Evolutionary conservation across 2,113 vertebrate species (phyloP), one percentile per base, ranked within the genome.

Genomic region (Xiphophorus hellerii): DNA sequence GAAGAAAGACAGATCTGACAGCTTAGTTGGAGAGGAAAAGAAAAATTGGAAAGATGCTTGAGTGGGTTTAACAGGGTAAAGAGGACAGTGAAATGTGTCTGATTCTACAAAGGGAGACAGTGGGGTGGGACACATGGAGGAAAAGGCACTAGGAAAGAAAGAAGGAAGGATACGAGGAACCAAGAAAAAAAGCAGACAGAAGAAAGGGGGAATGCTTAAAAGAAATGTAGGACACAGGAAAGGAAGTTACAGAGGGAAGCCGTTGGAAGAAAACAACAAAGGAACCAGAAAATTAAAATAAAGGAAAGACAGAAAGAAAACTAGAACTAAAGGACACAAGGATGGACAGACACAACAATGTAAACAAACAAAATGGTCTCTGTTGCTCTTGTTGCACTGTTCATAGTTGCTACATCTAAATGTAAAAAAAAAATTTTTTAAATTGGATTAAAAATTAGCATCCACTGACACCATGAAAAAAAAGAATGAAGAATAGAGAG

Each of bases 51-150:
- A 44, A 71, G 69, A 71, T 33, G 77, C 64, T 62, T 71, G 76
- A 71, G 74, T 67, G 27, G 62, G 27, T 83, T 89, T 83, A 88
- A 70, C 51, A 77, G 31, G 31, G 48, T 30, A 68, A 69, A 75
- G 69, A 74, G 44, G 37, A 65, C 29, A 62, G 66, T 84, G 76
- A 80, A 66, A 74, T 20, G 37, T 39, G 28, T 70, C 51, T 58
- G 22, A 58, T 25, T 58, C 51, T 58, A n/a, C 51, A 58, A n/a
- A 58, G 51, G 15, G 51, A 54, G 22, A 25, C 5, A 3, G 7
- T 25, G 51, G 48, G 17, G 51, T 25, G 51, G 17, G 51, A 54
- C 22, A 54, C 17, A 44, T 44, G 51, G 22, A 58, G 25, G 20
- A 22, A 51, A 22, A 8, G 48, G 3, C 39, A 42, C 3, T 6